Base-by-base conservation (phyloP, 2,888 invertebrate genomes). In the Dasysyrphus albostriatus region DNA sequence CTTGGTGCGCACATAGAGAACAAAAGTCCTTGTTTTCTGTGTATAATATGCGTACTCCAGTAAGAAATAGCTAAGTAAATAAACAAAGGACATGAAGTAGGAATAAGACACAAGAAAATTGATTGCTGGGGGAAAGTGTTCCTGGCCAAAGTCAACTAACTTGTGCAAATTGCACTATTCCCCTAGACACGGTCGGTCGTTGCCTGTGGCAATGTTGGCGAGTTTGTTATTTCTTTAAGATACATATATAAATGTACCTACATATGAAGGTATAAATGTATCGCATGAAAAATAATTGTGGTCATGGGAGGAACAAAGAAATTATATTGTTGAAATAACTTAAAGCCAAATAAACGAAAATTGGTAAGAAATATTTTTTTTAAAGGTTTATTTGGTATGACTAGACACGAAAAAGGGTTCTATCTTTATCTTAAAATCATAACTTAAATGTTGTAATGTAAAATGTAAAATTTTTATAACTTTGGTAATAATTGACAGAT, bases 51-150 rank as follows among this genome's bases (percentile, higher is more conserved):
- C 58, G 37, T 49, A 69, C 56, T 54, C 42, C 19, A 24, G 39
- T 24, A 61, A 72, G 72, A 58, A 65, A 65, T 10, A 42, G 39
- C 37, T 51, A 72, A 65, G 44, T 63, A 49, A 76, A 82, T 72
- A 76, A 65, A 73, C 70, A 82, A 59, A 76, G 65, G 47, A 67
- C 24, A 51, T 24, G 24, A 24, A 19, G n/a, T 5, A 19, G 14
- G 44, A 47, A 51, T 29, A 63, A 59, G 69, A 69, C 34, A 77
- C 29, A 70, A 51, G 70, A 74, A 78, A 75, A 84, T 80, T 79
- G 79, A 84, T 84, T 14, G 75, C 49, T 67, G 16, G 63, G 47
- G 49, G 24, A 39, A 73, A 73, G 44, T 24, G 61, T 54, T 34
- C 16, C 65, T 59, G 58, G 58, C 24, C 79, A 65, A 74, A 70